Percentiles rank a stretch among this genome's conserved stretches.
Conservation (phyloP, 2,888 invertebrate genomes). For the Elysia crispata region DNA sequence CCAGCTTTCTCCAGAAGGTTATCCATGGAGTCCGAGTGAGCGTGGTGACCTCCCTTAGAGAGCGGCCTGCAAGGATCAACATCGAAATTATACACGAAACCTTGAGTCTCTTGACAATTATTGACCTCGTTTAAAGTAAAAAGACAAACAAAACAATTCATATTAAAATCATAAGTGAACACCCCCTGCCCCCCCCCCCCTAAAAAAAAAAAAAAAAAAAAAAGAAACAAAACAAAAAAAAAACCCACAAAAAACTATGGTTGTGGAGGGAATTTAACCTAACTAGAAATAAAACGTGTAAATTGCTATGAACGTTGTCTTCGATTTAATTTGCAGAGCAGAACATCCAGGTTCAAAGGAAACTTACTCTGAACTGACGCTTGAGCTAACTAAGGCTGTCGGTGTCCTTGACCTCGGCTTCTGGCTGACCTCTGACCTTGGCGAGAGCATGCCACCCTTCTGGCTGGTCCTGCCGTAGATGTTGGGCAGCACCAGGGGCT, state of each 20-base stretch:
- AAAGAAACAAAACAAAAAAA: too few relatives aligned
- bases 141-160: background rate
- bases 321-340: too few relatives aligned
- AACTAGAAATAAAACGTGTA: too few relatives aligned
- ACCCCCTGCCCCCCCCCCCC: too few relatives aligned
- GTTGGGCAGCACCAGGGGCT: conserved; percentile 81
- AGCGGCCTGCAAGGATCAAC: conserved; percentile 51
- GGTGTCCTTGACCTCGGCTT: conserved; percentile 54
- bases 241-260: too few relatives aligned
- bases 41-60: conserved; percentile 48
- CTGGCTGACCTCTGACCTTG: conserved; percentile 55
- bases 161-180: too few relatives aligned
- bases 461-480: conserved; percentile 66
- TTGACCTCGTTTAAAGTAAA: background rate
- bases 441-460: conserved; percentile 68
- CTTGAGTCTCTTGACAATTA: background rate
- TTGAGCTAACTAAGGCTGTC: conserved; percentile 53
- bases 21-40: conserved; percentile 54
- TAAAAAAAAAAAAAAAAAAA: too few relatives aligned
- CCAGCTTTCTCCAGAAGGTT: conserved; percentile 59
- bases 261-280: too few relatives aligned
- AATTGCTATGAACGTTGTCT: too few relatives aligned
- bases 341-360: too few relatives aligned
- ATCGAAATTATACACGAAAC: background rate
- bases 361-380: conserved; percentile 55